Evolutionary conservation across 2,113 vertebrate genomes (phyloP), one percentile per base, ranked within the genome.

Genomic region (Sceloporus tristichus): DNA sequence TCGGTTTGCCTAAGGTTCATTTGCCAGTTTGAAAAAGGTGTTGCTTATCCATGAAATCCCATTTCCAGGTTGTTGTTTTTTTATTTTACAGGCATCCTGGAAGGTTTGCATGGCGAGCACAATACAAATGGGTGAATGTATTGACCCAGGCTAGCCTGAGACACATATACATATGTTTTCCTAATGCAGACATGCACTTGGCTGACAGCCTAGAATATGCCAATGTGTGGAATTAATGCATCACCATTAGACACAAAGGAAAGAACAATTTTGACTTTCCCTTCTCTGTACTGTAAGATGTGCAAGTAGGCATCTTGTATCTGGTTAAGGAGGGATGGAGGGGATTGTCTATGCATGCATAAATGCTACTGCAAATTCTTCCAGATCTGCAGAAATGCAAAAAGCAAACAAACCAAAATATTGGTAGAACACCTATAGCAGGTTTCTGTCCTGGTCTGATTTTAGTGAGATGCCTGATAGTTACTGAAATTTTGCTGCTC

Each of bases 131-230:
- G 79, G 27, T 73, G 86, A 90, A 70, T 29, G 34, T 9, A 40
- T 87, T 81, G 79, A 77, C 62, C 5, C 74, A 27, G 23, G 77
- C 65, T 10, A 53, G 34, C 77, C 68, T 79, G 84, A 68, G 84
- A 84, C 42, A 65, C 9, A 62, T 21, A 27, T 79, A 56, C 8
- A 21, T 34, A 8, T 84, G 53, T 85, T 78, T 40, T 91, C 42
- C 77, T 59, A 89, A 42, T 62, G 85, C 59, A 74, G 34, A 40
- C 82, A 89, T 66, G 65, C 34, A 59, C 73, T 76, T 91, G 86
- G 91, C 79, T 84, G 59, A 56, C 77, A 90, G 89, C 82, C 87
- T 85, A 85, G 78, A 71, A 93, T 91, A 83, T 66, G 87, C 82
- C 66, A 88, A 48, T 1, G 48, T 80, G 19, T 25, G 83, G 68